Evolutionary conservation across 2,797 vertebrate genomes (phyloP).

Genomic region (Argya squamiceps): DNA sequence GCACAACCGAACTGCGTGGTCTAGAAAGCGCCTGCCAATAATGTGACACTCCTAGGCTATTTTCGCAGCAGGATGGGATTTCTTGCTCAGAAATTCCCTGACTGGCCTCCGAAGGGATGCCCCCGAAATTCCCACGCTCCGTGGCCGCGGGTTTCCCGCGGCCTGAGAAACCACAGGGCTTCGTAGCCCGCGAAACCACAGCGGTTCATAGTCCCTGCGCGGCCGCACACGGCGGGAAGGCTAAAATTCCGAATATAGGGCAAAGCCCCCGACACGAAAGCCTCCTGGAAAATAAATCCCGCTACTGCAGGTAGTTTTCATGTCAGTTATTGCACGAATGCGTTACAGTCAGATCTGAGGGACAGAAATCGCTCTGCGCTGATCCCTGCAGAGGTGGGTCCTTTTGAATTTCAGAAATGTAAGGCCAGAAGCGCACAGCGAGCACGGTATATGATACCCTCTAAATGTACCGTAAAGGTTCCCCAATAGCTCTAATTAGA

Average conservation of each 20-base stretch:
- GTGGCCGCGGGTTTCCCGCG: not conserved
- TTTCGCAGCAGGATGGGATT: not conserved
- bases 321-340: not conserved
- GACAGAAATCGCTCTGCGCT: conserved; percentile 22
- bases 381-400: conserved; percentile 49
- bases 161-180: not conserved
- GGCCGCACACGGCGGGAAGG: not conserved
- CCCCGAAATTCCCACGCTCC: not conserved
- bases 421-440: conserved; percentile 63
- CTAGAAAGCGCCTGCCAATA: not conserved
- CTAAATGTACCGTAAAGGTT: conserved; percentile 68
- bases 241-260: not conserved
- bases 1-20: not conserved
- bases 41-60: not conserved
- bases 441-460: conserved; percentile 27
- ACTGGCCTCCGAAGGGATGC: not conserved
- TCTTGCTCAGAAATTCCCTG: not conserved
- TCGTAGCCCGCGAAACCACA: not conserved
- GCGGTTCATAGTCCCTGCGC: not conserved
- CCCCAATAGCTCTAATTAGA: conserved; percentile 59
- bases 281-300: not conserved
- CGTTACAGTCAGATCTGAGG: conserved; percentile 34
- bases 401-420: conserved; percentile 68
- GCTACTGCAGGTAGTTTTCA: not conserved
- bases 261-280: not conserved